Evolutionary conservation across 35 echinoderm and acorn worm genomes (phyloP).

Genomic region (Heliocidaris erythrogramma): DNA sequence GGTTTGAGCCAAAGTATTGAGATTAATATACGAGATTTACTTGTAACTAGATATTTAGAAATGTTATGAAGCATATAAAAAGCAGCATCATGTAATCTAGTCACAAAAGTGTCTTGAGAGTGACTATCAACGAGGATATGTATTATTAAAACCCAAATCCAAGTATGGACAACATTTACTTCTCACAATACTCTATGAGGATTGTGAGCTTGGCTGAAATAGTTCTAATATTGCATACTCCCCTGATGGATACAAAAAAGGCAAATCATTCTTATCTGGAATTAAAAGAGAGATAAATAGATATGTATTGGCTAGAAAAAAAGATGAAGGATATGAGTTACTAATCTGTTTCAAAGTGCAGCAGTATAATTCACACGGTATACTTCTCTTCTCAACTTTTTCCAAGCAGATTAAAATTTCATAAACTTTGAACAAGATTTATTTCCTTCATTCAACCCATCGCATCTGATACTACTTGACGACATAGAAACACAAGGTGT

Average conservation of each 20-base stretch:
- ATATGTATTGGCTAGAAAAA: neutral
- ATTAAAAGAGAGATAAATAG: neutral
- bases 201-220: neutral
- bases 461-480: neutral
- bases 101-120: neutral
- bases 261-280: neutral
- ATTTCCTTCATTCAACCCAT: neutral
- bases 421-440: too few relatives aligned
- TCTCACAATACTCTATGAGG: too few relatives aligned
- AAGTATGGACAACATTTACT: neutral
- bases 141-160: neutral
- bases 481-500: neutral
- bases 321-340: neutral
- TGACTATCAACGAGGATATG: neutral
- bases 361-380: too few relatives aligned
- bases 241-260: neutral
- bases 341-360: neutral
- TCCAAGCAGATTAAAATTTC: too few relatives aligned
- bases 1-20: too few relatives aligned
- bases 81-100: neutral
- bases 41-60: too few relatives aligned
- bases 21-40: too few relatives aligned
- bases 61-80: neutral
- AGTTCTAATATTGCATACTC: neutral
- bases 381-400: too few relatives aligned